Conservation (phyloP, 2,888 invertebrate genomes). For the Aradus depressus region DNA sequence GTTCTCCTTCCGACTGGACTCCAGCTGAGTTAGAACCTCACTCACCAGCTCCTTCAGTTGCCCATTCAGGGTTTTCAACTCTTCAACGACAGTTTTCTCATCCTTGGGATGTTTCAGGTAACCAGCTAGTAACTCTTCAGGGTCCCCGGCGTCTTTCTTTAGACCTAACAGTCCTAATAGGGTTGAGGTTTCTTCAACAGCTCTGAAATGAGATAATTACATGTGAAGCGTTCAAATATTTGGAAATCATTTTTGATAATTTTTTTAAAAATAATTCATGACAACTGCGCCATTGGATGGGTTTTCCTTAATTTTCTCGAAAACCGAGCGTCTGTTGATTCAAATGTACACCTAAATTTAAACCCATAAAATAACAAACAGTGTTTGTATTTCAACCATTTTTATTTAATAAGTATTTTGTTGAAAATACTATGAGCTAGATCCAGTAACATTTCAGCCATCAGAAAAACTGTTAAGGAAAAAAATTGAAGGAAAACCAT, state of each 20-base stretch:
- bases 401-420: too few species aligned
- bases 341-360: too few species aligned
- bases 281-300: background rate
- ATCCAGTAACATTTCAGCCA: too few species aligned
- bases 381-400: too few species aligned
- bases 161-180: slow-evolving; percentile 41
- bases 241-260: background rate
- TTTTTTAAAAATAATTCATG: background rate
- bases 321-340: too few species aligned
- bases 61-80: slow-evolving; percentile 51
- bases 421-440: too few species aligned
- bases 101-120: slow-evolving; percentile 42
- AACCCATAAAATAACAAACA: too few species aligned
- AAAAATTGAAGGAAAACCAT: too few species aligned
- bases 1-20: slow-evolving; percentile 54
- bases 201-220: slow-evolving; percentile 32
- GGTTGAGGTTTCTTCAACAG: slow-evolving; percentile 57
- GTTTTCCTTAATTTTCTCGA: background rate
- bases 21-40: slow-evolving; percentile 50
- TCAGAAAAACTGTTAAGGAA: too few species aligned
- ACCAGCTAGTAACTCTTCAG: slow-evolving; percentile 12
- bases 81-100: slow-evolving; percentile 52
- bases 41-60: slow-evolving; percentile 48
- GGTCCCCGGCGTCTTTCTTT: slow-evolving; percentile 20
- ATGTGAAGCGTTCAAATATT: background rate